Evolutionary conservation across 2,888 invertebrate species (phyloP), one percentile per base, ranked within the genome.

Genomic region (Philaethria dido): DNA sequence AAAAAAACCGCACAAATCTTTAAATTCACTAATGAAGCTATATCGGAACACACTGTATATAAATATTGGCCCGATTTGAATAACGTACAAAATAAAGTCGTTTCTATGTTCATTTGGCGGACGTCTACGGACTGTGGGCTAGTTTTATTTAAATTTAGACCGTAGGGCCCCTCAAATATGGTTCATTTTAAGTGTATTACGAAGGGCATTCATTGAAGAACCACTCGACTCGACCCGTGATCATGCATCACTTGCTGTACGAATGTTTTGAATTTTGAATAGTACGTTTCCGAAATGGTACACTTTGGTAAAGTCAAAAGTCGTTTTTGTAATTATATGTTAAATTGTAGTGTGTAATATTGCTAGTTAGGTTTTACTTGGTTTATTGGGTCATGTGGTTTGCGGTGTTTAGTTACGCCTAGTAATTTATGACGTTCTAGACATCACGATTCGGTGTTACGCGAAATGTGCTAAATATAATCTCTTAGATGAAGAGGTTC

Each of bases 21-120:
- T 18, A 22, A 22, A 25, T 9, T 44, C 39, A 57, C 52, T 47
- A 61, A 57, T 52, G 61, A 66, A 69, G 59, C 50, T 11, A 36
- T 60, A 61, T 50, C 25, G 64, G 67, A 72, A 71, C 89, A 86
- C 3, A 79, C 88, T 85, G 79, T 89, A 84, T 55, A 66, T 68
- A 73, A 73, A 82, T 89, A 90, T 90, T 88, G 89, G 89, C 85
- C 85, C 87, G 87, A 89, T 88, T 84, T 85, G 83, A 88, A 88
- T 86, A 84, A 86, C 84, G 77, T 80, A 80, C 73, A 73, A 76
- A 77, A 87, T 86, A 86, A 88, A 87, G 81, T 86, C 86, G 85
- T 88, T 83, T 87, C 88, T 87, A 83, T 87, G 90, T 87, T 89
- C 90, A 89, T 89, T 90, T 89, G 79, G 82, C 79, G 82, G 83